Conservation (phyloP, 2,797 vertebrate species). For the Pangasius mekongensis region DNA sequence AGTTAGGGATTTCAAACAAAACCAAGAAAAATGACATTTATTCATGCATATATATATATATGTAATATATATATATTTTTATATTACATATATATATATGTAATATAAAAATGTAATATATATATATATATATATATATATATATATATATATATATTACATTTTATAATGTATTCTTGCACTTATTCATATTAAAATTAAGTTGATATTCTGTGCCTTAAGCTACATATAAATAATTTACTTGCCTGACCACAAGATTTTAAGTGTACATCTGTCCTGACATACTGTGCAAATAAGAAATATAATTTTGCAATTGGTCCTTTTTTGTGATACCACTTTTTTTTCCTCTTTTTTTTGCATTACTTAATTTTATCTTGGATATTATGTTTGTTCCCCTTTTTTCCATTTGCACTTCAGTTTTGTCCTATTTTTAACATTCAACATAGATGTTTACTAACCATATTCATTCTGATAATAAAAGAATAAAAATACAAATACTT, state of each 20-base stretch:
- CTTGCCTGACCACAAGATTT: neutral
- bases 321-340: neutral
- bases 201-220: neutral
- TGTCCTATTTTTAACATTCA: neutral
- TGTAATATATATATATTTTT: too few species aligned
- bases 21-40: neutral
- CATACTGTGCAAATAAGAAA: neutral
- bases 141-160: neutral
- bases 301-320: neutral
- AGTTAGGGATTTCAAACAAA: neutral
- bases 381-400: neutral
- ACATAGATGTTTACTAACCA: neutral
- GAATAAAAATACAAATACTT: neutral
- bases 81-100: too few species aligned
- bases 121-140: too few species aligned
- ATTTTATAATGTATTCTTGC: neutral
- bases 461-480: conserved; percentile 4
- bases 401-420: neutral
- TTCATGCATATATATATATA: neutral
- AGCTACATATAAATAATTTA: neutral
- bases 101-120: too few species aligned
- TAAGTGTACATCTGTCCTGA: neutral
- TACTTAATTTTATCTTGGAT: neutral
- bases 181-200: neutral
- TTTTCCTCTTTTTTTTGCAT: neutral